These are phyloP conservation scores for Epinotia brunnichana DNA, from an alignment of 2,888 invertebrate genomes.

Conservation along the genomic window DNA sequence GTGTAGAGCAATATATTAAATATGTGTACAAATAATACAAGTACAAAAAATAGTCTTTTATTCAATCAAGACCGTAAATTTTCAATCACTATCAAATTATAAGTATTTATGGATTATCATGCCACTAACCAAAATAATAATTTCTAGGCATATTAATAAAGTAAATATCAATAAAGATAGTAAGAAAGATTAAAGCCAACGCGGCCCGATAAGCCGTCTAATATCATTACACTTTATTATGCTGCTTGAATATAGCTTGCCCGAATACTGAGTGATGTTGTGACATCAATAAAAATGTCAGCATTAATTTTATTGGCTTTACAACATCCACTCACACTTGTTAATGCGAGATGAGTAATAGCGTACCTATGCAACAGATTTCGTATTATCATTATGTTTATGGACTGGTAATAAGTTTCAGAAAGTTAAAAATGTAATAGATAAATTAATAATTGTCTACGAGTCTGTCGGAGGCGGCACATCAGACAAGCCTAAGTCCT, in stretches of 20 bases:
- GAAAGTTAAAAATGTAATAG: neutral
- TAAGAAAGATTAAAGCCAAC: slow-evolving; percentile 29
- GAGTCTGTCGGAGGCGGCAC: too few species aligned
- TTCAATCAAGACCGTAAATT: neutral
- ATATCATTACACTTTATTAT: slow-evolving; percentile 52
- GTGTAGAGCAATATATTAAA: too few species aligned
- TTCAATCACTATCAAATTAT: neutral
- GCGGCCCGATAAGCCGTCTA: slow-evolving; percentile 36
- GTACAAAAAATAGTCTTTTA: neutral
- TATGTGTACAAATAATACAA: too few species aligned
- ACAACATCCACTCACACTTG: slow-evolving; percentile 37
- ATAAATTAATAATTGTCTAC: too few species aligned
- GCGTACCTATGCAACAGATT: slow-evolving; percentile 31
- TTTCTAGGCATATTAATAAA: neutral
- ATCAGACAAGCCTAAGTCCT: too few species aligned
- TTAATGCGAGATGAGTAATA: slow-evolving; percentile 38
- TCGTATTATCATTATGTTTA: slow-evolving; percentile 19
- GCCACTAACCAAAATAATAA: neutral
- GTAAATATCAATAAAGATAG: slow-evolving; percentile 21
- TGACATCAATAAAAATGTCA: slow-evolving; percentile 50
- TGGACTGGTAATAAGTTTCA: slow-evolving; percentile 14
- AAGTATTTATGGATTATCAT: neutral
- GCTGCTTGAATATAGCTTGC: slow-evolving; percentile 36
- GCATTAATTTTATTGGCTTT: slow-evolving; percentile 44
- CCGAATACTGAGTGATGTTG: slow-evolving; percentile 50